Base-by-base conservation (phyloP, 2,113 vertebrate genomes). In the Nettapus auritus region DNA sequence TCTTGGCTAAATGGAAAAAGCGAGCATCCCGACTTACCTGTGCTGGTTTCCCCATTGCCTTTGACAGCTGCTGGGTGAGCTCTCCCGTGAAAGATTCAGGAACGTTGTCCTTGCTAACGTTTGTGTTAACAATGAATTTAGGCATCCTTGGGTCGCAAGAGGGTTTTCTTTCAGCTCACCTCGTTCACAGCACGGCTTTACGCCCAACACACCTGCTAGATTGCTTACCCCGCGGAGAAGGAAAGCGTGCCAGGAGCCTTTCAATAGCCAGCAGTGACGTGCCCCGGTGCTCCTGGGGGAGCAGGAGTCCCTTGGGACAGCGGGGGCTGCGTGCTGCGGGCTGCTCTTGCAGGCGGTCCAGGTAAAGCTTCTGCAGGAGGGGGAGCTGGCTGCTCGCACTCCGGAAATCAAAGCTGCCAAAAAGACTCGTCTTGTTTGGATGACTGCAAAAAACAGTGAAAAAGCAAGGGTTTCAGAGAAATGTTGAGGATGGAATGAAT, bases 1-100 rank as follows among this genome's bases (percentile, higher is more conserved):
- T 5, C 46, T 11, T 48, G 46, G 46, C 46, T 48, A 48, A 48
- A 48, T 48, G 46, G 46, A 48, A 48, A 21, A 21, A 11, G 46
- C 6, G 46, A 48, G 46, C 46, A 48, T 48, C 46, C 46, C 46
- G 20, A 67, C 81, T 91, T 89, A 89, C 81, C 77, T 96, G 36
- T 59, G 60, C 40, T 84, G 84, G 77, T 70, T 95, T 95, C 42
- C 62, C 81, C 77, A 87, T 62, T 52, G 74, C 62, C 91, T 94
- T 91, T 78, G 89, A 16, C 40, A 84, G 77, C 7, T 87, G 40
- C 56, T 94, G 81, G 6, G 48, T 82, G 16, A 89, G 52, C 36
- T 91, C 77, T 8, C 16, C 69, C 8, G 3, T 38, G 17, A 93
- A 92, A 55, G 36, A 28, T 18, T 67, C 64, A 46, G 66, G 66